Evolutionary conservation across 2,113 vertebrate species (phyloP).

Genomic region (Diphyllodes magnificus): DNA sequence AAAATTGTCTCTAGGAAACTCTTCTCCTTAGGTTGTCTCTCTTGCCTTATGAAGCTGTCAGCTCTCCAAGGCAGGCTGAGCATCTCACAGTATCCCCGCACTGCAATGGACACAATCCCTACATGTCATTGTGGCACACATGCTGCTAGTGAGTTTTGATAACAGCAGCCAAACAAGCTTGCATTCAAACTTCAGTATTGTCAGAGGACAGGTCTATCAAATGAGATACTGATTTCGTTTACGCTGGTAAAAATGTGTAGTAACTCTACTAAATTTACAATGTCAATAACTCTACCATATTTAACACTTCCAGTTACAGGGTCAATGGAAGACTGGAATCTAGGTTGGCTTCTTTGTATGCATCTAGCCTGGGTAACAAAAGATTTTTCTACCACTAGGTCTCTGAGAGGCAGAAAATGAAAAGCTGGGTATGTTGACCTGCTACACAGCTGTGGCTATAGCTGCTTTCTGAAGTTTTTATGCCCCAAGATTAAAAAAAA

Average conservation of each 20-base stretch:
- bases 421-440: background rate
- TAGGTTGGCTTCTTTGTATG: background rate
- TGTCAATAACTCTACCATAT: background rate
- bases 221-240: background rate
- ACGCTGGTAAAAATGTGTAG: background rate
- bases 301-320: background rate
- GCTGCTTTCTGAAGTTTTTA: background rate
- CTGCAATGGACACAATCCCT: background rate
- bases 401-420: background rate
- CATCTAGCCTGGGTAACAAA: background rate
- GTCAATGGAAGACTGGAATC: background rate
- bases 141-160: background rate
- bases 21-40: background rate
- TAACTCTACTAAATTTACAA: background rate
- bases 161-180: background rate
- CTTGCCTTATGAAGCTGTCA: background rate
- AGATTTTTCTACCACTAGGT: background rate
- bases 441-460: background rate
- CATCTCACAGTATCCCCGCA: background rate
- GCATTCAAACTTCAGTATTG: background rate
- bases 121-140: fast-evolving
- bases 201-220: background rate
- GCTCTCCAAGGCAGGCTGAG: background rate
- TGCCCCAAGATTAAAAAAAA: background rate
- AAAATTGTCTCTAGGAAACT: background rate